Evolutionary conservation across 2,888 invertebrate genomes (phyloP), one percentile per base, ranked within the genome.

Genomic region (Plebejus argus): DNA sequence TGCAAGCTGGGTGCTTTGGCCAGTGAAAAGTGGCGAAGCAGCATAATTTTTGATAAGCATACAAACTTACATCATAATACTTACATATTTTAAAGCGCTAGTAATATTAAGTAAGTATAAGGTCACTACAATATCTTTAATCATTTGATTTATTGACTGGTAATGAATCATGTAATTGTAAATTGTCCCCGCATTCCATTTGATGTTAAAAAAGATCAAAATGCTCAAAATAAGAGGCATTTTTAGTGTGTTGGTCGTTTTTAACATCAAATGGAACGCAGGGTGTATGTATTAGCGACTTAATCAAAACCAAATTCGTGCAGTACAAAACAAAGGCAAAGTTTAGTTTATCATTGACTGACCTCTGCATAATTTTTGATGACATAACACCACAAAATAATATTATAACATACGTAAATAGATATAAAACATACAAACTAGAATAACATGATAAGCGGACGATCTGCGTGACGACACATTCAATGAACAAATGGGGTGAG

Each of bases 301-400:
- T 74, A 74, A 28, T 49, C n/a, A 39, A 39, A 74, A 23, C 71
- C 35, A 20, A 20, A n/a, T 53, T 53, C 53, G 15, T 74, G 74
- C 49, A 74, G 53, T 49, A n/a, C 28, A 74, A 39, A 76, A 53
- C 58, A 58, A 70, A 53, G 18, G 18, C 53, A 53, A 53, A 53
- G 15, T 76, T 61, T 45, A 66, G 39, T 20, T 28, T 66, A 82
- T 85, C 83, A 85, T 84, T 86, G 90, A 91, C 91, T 90, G 91
- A 90, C 91, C 88, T 89, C 86, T 88, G 91, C 91, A 91, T 88
- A 70, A 66, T 28, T 76, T 23, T 10, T 49, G 3, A 74, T 53
- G 49, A 74, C 72, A 39, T 74, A 53, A 74, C 12, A 28, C 23
- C 28, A 49, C 23, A 53, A 45, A 45, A 45, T 53, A n/a, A 20